Evolutionary conservation across 37 sponge, comb jelly and placozoan species (phyloP), one percentile per base, ranked within the genome.

Genomic region (Aplysina aerophoba): DNA sequence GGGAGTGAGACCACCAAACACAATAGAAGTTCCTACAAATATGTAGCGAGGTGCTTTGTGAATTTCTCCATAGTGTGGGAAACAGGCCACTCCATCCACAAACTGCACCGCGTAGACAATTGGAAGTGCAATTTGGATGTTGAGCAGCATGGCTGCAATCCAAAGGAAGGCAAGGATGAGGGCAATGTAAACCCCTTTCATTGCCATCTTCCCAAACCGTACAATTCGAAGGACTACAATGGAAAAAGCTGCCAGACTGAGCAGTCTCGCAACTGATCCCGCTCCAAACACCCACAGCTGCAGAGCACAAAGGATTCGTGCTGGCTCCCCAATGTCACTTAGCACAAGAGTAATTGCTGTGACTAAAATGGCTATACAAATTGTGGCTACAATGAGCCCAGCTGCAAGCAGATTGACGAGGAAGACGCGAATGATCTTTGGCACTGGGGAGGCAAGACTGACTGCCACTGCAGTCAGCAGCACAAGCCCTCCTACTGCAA

Each of bases 261-360:
- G 34, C 71, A 69, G 34, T 69, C 71, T 69, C 30, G 71, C 71
- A 30, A 69, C 71, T 34, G 71, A 33, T 28, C 31, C 71, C 1
- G 71, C 30, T 17, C 71, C 71, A 69, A 69, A 69, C 34, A 69
- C 33, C 71, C 71, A 69, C 71, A 69, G 71, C 28, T 30, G 34
- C 13, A 69, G 35, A 30, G 71, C 28, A 69, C 71, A 69, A 12
- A 69, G 1, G 33, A 35, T 33, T 30, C 13, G 27, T n/a, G 34
- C 11, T 33, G 34, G 71, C 1, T 69, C 31, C 4, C 34, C 71
- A 1, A 28, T 27, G 6, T 69, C 71, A 69, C 35, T 34, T 1
- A 69, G 1, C 19, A 35, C 27, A 4, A 69, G 30, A 35, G 4
- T 12, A 35, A 69, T 11, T 17, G 34, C 13, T 1, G 33, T 34